A percentile compares a stretch with the other conserved stretches of the same genome.
These are phyloP conservation scores for Paedocypris micromegethes DNA, from an alignment of 2,797 vertebrate genomes.

Conservation along the genomic window DNA sequence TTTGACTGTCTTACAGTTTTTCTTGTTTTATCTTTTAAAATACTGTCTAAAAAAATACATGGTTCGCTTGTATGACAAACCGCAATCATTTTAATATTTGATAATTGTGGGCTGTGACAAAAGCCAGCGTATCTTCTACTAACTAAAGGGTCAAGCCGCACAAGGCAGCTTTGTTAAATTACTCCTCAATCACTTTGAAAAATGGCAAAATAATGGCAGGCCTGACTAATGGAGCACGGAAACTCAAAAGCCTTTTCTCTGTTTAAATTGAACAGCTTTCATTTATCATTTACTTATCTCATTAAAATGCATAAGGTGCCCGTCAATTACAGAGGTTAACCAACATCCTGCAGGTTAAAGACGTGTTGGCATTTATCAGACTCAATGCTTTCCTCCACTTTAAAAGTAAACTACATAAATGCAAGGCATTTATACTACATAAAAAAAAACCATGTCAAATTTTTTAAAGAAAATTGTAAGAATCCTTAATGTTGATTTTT, in stretches of 20 bases:
- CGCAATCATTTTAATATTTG: conserved; percentile 27
- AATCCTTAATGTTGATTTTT: too few species aligned
- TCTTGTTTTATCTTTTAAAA: too few species aligned
- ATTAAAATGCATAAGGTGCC: conserved; percentile 25
- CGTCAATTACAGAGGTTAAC: conserved; percentile 27
- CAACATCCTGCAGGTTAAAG: conserved; percentile 10
- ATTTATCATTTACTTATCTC: conserved; percentile 26
- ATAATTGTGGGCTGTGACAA: conserved; percentile 39
- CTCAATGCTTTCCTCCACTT: not conserved
- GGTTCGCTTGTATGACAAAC: conserved; percentile 3
- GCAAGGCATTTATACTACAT: too few species aligned
- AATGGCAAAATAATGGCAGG: conserved; percentile 41
- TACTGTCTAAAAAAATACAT: too few species aligned
- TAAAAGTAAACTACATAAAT: not conserved
- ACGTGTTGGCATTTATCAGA: not conserved
- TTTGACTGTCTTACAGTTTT: too few species aligned
- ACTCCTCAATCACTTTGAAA: conserved; percentile 47
- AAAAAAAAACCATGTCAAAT: too few species aligned
- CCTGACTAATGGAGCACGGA: conserved; percentile 19
- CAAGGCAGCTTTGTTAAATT: conserved; percentile 45
- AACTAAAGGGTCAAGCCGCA: conserved; percentile 42
- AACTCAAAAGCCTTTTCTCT: conserved; percentile 24
- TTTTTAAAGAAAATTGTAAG: too few species aligned
- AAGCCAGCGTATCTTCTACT: conserved; percentile 38
- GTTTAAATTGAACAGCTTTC: conserved; percentile 17